Conservation (phyloP, 1,140 invertebrate genomes). For the Dolichoris vasculosae region DNA sequence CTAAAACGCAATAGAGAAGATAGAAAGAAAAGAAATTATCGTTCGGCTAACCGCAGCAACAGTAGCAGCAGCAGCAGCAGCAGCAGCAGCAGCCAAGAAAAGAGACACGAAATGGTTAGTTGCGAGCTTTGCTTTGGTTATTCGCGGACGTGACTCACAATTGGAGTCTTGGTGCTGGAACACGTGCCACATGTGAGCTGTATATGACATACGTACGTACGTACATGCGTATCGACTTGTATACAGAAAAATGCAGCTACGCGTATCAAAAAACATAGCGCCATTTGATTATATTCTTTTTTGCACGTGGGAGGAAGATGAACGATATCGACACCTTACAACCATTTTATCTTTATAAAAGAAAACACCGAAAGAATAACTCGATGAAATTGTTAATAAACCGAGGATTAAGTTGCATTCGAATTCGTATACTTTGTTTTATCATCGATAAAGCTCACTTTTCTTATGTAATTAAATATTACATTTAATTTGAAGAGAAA, state of each 20-base stretch:
- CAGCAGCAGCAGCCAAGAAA: slow-evolving; percentile 9
- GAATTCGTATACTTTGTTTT: not conserved
- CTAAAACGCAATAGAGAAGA: not conserved
- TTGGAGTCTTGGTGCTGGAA: slow-evolving; percentile 29
- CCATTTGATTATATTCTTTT: not conserved
- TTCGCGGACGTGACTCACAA: slow-evolving; percentile 56
- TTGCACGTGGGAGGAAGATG: not conserved
- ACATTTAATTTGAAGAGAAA: not conserved
- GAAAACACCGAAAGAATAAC: not conserved
- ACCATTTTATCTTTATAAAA: not conserved
- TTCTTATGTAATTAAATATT: not conserved
- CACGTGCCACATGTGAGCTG: slow-evolving; percentile 16
- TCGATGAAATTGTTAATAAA: not conserved
- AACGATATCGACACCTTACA: not conserved
- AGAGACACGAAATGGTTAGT: slow-evolving; percentile 13
- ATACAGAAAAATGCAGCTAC: not conserved
- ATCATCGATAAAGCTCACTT: too few relatives aligned
- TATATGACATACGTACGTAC: not conserved
- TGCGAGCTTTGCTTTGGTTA: slow-evolving; percentile 40
- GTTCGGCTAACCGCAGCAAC: not conserved
- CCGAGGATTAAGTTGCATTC: not conserved
- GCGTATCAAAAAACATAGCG: not conserved
- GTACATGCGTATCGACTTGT: not conserved
- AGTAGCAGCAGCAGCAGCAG: not conserved
- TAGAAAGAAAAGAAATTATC: slow-evolving; percentile 24